These are phyloP conservation scores for Punctoribates punctum DNA, from an alignment of 2,888 invertebrate genomes.

Conservation along the genomic window DNA sequence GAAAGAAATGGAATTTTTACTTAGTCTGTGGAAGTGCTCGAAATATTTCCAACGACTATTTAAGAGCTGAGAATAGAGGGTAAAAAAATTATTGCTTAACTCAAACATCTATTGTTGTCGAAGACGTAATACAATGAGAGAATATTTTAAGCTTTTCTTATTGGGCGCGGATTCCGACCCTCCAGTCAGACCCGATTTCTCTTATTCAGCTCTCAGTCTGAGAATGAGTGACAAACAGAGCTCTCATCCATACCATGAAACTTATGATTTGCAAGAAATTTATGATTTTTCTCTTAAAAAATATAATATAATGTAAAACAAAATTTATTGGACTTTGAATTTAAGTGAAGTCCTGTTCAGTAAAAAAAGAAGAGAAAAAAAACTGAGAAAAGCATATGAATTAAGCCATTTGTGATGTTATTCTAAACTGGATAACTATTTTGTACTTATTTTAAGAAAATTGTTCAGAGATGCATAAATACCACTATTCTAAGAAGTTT, in stretches of 20 bases:
- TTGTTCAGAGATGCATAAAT: conserved; percentile 27
- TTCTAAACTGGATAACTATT: conserved; percentile 19
- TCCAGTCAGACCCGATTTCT: not conserved
- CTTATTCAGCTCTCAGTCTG: not conserved
- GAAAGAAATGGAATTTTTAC: too few relatives aligned
- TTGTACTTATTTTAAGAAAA: conserved; percentile 12
- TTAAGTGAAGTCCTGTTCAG: too few relatives aligned
- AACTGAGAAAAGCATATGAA: not conserved
- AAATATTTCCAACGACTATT: conserved; percentile 25
- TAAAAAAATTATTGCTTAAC: conserved; percentile 28
- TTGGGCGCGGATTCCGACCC: not conserved
- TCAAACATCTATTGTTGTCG: conserved; percentile 19
- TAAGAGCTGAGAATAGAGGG: not conserved
- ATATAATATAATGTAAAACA: not conserved
- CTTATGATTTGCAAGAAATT: conserved; percentile 13
- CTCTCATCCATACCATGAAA: not conserved
- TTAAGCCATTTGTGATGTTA: not conserved
- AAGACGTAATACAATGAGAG: conserved; percentile 23
- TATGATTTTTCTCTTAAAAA: not conserved
- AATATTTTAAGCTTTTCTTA: conserved; percentile 14
- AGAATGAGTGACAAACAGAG: conserved; percentile 18
- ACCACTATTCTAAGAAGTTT: conserved; percentile 9
- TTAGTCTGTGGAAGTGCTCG: not conserved
- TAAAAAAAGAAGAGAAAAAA: too few relatives aligned
- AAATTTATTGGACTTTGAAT: not conserved